phyloP scores from a whole-genome alignment of 2,113 vertebrate species.

The Otus sunia region DNA sequence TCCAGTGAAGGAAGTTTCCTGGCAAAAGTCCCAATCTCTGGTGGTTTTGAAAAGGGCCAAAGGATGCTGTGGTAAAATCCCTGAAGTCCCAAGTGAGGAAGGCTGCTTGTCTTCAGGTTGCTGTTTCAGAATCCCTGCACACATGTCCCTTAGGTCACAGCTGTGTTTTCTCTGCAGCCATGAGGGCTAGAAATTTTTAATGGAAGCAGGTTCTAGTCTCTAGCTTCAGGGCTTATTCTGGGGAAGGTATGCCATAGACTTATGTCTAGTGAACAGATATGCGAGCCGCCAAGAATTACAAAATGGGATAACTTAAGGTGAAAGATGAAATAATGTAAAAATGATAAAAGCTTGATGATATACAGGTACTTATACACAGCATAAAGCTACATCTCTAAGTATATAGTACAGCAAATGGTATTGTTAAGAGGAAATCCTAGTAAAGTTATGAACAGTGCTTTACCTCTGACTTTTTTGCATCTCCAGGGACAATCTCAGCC shows the following conservation, averaged over 20 bases:
- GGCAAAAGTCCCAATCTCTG: background rate
- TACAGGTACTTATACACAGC: background rate
- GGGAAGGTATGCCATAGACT: background rate
- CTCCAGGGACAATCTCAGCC: conserved; percentile 89
- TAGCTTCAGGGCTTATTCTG: background rate
- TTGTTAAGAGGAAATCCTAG: background rate
- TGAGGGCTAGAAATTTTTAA: background rate
- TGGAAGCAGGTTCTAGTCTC: background rate
- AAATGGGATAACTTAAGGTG: background rate
- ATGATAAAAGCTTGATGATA: background rate
- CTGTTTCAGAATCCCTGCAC: background rate
- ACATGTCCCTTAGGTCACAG: background rate
- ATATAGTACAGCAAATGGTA: background rate
- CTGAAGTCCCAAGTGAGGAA: background rate
- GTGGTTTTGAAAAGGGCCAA: background rate
- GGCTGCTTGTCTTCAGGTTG: background rate
- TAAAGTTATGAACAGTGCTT: background rate
- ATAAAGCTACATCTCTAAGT: background rate
- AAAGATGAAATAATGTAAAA: background rate
- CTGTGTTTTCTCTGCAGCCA: background rate
- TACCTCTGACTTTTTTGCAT: background rate
- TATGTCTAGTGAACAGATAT: background rate
- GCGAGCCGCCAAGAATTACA: background rate
- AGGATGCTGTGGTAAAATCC: background rate
- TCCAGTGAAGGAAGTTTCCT: background rate